Percentiles rank a stretch among this genome's conserved stretches.
phyloP scores from a whole-genome alignment of 2,888 invertebrate species.

The Mythimna impura region DNA sequence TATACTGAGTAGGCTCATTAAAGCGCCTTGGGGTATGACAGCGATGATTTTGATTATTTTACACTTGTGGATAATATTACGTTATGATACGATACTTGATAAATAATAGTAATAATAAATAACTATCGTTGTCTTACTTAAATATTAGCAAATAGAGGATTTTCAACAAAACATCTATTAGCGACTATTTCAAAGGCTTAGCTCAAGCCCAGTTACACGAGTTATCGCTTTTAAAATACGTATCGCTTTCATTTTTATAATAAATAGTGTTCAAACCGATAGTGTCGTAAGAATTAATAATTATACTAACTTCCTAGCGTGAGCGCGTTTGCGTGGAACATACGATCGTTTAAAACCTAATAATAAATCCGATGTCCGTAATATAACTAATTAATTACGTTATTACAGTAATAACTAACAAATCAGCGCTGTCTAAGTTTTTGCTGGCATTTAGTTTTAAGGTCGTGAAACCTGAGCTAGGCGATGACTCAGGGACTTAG shows the following conservation, averaged over 20 bases:
- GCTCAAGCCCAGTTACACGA: background rate
- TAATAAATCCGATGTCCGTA: conserved; percentile 39
- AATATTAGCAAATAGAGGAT: background rate
- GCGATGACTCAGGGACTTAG: conserved; percentile 5
- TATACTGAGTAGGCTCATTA: background rate
- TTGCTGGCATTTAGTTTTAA: conserved; percentile 11
- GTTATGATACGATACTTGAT: background rate
- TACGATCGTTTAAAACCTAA: conserved; percentile 45
- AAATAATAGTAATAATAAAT: no score
- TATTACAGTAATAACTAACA: conserved; percentile 25
- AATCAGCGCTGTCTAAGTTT: conserved; percentile 14
- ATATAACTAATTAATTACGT: conserved; percentile 31
- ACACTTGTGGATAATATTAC: background rate
- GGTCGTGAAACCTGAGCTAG: conserved; percentile 23
- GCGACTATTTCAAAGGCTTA: conserved; percentile 22
- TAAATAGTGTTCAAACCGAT: conserved; percentile 31
- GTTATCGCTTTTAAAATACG: background rate
- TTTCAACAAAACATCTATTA: background rate
- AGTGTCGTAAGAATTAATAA: conserved; percentile 45
- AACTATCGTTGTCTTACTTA: background rate
- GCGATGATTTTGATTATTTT: background rate
- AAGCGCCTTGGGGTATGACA: conserved; percentile 21
- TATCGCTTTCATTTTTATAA: conserved; percentile 43
- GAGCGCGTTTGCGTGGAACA: conserved; percentile 50
- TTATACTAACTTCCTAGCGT: conserved; percentile 55